Percentiles rank a stretch among this genome's conserved stretches.
Conservation (phyloP, 1,140 invertebrate genomes). For the Lepidurus apus region DNA sequence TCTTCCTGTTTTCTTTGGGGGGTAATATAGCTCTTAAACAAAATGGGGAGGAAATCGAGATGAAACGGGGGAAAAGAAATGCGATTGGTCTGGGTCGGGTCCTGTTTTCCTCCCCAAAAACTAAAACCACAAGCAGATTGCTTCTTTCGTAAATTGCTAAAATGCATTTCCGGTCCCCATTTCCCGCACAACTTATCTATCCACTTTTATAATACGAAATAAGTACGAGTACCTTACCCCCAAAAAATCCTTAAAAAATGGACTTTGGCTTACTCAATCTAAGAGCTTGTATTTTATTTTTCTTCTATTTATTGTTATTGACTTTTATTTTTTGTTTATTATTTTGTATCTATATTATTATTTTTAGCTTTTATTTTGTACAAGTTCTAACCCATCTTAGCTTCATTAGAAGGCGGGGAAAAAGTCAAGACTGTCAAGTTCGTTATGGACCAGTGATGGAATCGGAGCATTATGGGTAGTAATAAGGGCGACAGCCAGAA, state of each 20-base stretch:
- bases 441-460: not conserved
- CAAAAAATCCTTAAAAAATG: not conserved
- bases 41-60: not conserved
- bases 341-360: too few relatives aligned
- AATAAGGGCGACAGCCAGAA: not conserved
- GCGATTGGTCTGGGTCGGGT: not conserved
- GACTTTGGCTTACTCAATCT: not conserved
- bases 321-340: not conserved
- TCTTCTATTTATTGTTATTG: not conserved
- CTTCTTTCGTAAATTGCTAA: constrained; percentile 15
- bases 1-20: too few relatives aligned
- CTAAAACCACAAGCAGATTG: not conserved
- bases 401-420: not conserved
- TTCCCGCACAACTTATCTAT: not conserved
- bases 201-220: not conserved
- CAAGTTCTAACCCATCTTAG: not conserved
- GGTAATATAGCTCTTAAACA: not conserved
- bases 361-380: not conserved
- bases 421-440: not conserved
- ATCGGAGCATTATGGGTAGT: not conserved
- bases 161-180: not conserved
- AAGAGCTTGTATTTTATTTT: too few relatives aligned
- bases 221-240: not conserved
- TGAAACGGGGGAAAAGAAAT: not conserved
- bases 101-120: not conserved